These are phyloP conservation scores for Phylloscopus collybita DNA, from an alignment of 2,797 vertebrate genomes.

Conservation along the genomic window DNA sequence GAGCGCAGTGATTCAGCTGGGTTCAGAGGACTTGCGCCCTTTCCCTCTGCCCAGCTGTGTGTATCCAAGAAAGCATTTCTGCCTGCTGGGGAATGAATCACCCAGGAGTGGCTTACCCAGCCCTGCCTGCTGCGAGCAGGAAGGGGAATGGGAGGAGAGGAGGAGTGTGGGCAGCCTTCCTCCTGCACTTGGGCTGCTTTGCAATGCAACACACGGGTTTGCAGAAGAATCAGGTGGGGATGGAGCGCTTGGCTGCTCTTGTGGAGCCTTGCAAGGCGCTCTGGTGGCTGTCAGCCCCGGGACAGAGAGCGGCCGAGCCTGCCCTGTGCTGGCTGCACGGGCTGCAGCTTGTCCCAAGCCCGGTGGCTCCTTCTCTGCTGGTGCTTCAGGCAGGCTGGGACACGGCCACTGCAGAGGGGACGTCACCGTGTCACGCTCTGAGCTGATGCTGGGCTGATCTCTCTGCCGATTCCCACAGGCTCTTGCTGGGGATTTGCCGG, in stretches of 20 bases:
- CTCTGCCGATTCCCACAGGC: background rate
- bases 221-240: background rate
- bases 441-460: background rate
- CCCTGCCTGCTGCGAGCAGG: conserved; percentile 1
- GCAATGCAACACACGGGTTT: fast-evolving
- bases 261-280: background rate
- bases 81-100: conserved; percentile 70
- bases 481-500: background rate
- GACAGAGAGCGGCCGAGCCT: background rate
- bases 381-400: background rate
- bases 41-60: conserved; percentile 42
- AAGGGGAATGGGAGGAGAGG: background rate
- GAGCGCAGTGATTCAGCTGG: conserved; percentile 52
- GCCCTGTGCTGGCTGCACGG: background rate
- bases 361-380: background rate
- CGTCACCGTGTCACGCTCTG: fast-evolving
- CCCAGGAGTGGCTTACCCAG: conserved; percentile 61
- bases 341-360: background rate
- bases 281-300: background rate
- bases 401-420: background rate
- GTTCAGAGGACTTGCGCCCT: conserved; percentile 15
- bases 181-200: background rate
- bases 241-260: background rate
- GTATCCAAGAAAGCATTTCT: conserved; percentile 56
- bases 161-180: background rate